Evolutionary conservation across 1,140 invertebrate species (phyloP), one percentile per base, ranked within the genome.

Genomic region (Caligus rogercresseyi): DNA sequence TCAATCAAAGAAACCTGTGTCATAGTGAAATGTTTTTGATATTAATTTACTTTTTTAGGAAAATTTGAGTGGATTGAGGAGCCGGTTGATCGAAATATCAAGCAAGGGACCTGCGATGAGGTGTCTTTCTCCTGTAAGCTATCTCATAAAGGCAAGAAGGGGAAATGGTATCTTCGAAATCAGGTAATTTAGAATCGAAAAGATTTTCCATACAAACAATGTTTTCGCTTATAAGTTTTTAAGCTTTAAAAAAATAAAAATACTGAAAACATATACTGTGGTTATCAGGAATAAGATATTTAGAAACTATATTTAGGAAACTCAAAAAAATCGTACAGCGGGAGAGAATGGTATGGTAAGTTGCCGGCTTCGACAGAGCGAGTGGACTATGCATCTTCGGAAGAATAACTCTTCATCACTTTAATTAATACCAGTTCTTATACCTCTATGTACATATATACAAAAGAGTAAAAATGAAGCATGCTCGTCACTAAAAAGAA

Each of bases 81-180:
- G 63, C 78, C 97, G 66, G 83, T 94, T 67, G 93, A 97, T 77
- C 83, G 89, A 74, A 87, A 86, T 70, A 87, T 86, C 52, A 93
- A 94, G 71, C 92, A 98, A 78, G 93, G 91, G 67, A 95, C 94
- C 76, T 93, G 95, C 73, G 94, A 95, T 72, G 89, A 89, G 72
- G 85, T 88, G 61, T 78, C 81, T 7, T 92, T 94, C 69, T 88
- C 93, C 75, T 84, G 82, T 51, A 83, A 86, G 69, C 93, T 92
- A 74, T 87, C 86, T 56, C 91, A 90, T 75, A 81, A 85, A 14
- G 90, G 91, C 72, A 80, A 83, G 68, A 94, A 93, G 74, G 86
- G 87, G 2, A 91, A 88, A 76, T 93, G 89, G 89, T 83, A 83
- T 69, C 86, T 89, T 76, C 81, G 87, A 66, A 91, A 90, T 77